phyloP scores from a whole-genome alignment of 2,888 invertebrate species.

The Leptopilina syphax region DNA sequence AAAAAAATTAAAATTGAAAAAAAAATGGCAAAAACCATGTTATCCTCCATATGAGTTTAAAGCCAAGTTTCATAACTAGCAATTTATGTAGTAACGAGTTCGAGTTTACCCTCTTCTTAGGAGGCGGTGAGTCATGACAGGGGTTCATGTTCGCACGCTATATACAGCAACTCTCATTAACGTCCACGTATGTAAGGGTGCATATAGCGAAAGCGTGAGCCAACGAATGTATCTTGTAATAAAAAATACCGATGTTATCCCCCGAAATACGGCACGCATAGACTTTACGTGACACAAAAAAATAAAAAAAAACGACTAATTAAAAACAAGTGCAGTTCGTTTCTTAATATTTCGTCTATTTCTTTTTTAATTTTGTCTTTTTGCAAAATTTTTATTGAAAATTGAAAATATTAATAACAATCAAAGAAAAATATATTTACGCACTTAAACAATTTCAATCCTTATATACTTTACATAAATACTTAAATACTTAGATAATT shows the following conservation, averaged over 20 bases:
- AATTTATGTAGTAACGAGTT: constrained; percentile 41
- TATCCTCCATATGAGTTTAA: constrained; percentile 19
- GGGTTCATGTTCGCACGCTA: constrained; percentile 43
- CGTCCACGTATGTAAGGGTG: constrained; percentile 34
- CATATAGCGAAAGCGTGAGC: constrained; percentile 4
- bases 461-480: too few species aligned
- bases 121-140: constrained; percentile 38
- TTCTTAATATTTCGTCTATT: background rate
- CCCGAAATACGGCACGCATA: constrained; percentile 17
- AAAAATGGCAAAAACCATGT: constrained; percentile 7
- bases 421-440: too few species aligned
- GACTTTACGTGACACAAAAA: constrained; percentile 3
- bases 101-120: constrained; percentile 47
- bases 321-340: background rate
- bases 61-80: constrained; percentile 33
- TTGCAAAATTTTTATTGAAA: too few species aligned
- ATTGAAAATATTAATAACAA: too few species aligned
- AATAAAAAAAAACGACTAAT: background rate
- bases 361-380: background rate
- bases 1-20: too few species aligned
- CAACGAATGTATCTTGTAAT: constrained; percentile 20
- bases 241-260: constrained; percentile 37
- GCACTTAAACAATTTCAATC: too few species aligned
- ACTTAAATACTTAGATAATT: too few species aligned
- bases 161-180: constrained; percentile 49